A percentile compares a stretch with the other conserved stretches of the same genome.
phyloP scores from a whole-genome alignment of 2,113 vertebrate species.

The Anhinga rufa region DNA sequence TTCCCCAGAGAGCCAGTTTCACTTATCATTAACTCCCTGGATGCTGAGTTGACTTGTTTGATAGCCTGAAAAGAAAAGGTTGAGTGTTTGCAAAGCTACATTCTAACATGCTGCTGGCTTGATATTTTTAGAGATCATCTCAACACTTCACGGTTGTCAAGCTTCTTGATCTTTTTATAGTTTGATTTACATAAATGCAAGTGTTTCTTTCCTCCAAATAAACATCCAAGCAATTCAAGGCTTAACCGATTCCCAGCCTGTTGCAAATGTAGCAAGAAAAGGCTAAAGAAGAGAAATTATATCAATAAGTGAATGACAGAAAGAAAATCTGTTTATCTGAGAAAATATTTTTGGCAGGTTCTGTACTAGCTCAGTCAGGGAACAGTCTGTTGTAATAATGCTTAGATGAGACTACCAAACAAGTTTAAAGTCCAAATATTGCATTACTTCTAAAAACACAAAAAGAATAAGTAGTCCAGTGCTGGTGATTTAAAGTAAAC shows the following conservation, averaged over 20 bases:
- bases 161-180: slow-evolving; percentile 29
- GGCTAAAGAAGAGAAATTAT: background rate
- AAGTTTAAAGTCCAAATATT: background rate
- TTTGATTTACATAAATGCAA: slow-evolving; percentile 26
- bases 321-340: background rate
- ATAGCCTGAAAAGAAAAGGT: background rate
- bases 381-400: background rate
- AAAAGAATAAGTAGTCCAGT: background rate
- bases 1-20: background rate
- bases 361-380: background rate
- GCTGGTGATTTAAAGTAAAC: background rate
- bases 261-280: background rate
- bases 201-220: background rate
- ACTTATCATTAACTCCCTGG: background rate
- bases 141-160: background rate
- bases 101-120: background rate
- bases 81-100: background rate
- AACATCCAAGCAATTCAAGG: background rate
- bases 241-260: background rate
- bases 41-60: background rate
- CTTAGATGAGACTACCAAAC: background rate
- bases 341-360: background rate
- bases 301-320: background rate
- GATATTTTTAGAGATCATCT: slow-evolving; percentile 13
- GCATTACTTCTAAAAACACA: background rate